phyloP scores from a whole-genome alignment of 92 coral and sea anemone species.

The Actinernus sp. region DNA sequence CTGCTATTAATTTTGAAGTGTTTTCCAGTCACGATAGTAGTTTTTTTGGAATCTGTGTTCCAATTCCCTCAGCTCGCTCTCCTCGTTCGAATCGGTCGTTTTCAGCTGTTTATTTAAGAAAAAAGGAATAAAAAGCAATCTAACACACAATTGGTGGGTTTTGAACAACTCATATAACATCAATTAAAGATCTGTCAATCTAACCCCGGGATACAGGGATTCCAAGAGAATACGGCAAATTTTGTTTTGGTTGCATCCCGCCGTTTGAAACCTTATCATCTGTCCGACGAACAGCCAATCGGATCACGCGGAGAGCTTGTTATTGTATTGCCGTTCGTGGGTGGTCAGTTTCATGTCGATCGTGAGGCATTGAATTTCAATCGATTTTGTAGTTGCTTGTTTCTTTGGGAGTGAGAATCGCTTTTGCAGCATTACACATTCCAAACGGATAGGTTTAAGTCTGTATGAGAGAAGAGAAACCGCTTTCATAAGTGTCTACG shows the following conservation, averaged over 20 bases:
- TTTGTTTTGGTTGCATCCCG: constrained; percentile 72
- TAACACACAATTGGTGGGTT: too few species aligned
- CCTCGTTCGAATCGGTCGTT: background rate
- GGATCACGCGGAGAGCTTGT: constrained; percentile 19
- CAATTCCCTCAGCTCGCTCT: too few species aligned
- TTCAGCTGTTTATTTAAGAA: background rate
- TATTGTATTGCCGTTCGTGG: constrained; percentile 75
- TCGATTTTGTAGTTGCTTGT: constrained; percentile 43
- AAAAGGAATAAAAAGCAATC: background rate
- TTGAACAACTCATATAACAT: background rate
- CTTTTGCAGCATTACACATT: background rate
- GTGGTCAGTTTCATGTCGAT: constrained; percentile 87
- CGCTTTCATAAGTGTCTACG: background rate
- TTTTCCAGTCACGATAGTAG: too few species aligned
- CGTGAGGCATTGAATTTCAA: constrained; percentile 76
- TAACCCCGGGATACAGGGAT: background rate
- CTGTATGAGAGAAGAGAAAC: background rate
- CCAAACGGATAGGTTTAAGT: background rate
- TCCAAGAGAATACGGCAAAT: constrained; percentile 20
- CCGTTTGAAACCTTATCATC: constrained; percentile 65
- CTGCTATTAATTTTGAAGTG: too few species aligned
- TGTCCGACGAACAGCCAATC: constrained; percentile 61
- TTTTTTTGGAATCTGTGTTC: too few species aligned
- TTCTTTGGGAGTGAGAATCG: constrained; percentile 15
- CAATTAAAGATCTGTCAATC: background rate